Base-by-base conservation (phyloP, 2,888 invertebrate species). In the Pyrocoelia pectoralis region DNA sequence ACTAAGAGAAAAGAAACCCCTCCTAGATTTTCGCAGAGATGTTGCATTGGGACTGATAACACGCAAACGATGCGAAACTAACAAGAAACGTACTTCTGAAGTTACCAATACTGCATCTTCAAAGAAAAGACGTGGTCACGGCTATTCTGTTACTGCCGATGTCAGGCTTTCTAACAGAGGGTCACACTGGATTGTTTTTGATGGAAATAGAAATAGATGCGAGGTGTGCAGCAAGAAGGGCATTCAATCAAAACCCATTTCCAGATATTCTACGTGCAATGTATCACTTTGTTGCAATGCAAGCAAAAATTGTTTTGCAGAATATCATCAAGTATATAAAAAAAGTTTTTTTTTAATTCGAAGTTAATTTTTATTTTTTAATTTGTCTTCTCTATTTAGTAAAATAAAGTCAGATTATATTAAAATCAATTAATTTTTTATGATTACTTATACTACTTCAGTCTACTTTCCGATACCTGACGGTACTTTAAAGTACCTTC, bases 41-140 rank as follows among this genome's bases (percentile, higher is more conserved):
- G 48, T 48, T 17, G 48, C 48, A n/a, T 12, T 9, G 9, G 48
- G 48, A 2, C 19, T 48, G 17, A 48, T 48, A 12, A 48, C 19
- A 4, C 19, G 8, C 2, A 48, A 48, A 48, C 18, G 48, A 19
- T 19, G 48, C 17, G 6, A 15, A 19, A 17, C 19, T 9, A 48
- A 8, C n/a, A 48, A 48, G 3, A 1, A 17, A 13, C 41, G 41
- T 12, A 8, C 41, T 12, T 12, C 13, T 12, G 40, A 40, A 2
- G 40, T 40, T 40, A 40, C 8, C 6, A 24, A 6, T 3, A 24
- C 24, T 6, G 6, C 3, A 5, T 24, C 24, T 24, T 3, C 6
- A 6, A 24, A 24, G 6, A 13, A 40, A 40, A 40, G 40, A n/a
- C 13, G 13, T 6, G 13, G 40, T 40, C 40, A 40, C 40, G n/a